Base-by-base conservation (phyloP, 1,140 invertebrate species). In the Lordiphosa collinella region DNA sequence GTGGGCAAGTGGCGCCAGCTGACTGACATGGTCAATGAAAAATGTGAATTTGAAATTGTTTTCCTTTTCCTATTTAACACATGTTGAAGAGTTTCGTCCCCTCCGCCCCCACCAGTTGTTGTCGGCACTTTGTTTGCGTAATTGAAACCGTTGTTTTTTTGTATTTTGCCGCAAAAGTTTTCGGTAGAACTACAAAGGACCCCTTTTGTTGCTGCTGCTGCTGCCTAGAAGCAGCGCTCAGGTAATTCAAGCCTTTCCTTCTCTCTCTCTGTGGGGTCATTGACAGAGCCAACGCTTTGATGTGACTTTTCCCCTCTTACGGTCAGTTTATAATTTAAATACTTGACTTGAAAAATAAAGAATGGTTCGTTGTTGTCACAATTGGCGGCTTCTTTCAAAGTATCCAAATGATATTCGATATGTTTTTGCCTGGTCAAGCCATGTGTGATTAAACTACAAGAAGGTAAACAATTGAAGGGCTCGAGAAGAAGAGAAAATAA, bases 311-410 rank as follows among this genome's bases (percentile, higher is more conserved):
- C 32, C 11, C 16, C 14, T 9, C 55, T 51, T 43, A 34, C 52
- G 74, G 60, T 58, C 53, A 69, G 76, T 79, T 82, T 84, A 76
- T 84, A 76, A 82, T 82, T 82, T 82, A 82, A 82, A 82, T 82
- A 82, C 78, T 75, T 36, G 43, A 43, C 63, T 34, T 36, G 35
- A 29, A 58, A 25, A 54, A 56, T 29, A 49, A 53, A 54, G 51
- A 47, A 58, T 37, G 31, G 31, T 55, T 29, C 44, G 51, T 63
- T 63, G 57, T 64, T 82, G 71, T 80, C 76, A 82, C 68, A 75
- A 44, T 63, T 49, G 52, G 61, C 78, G 78, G 78, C 63, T 34
- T 50, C 71, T 57, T 84, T 84, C 84, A 73, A 84, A 84, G 72
- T 60, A 37, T 52, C 22, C 43, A 62, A 69, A 61, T 62, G 78